Evolutionary conservation across 2,113 vertebrate species (phyloP).

Genomic region (Drymodes brunneopygia): DNA sequence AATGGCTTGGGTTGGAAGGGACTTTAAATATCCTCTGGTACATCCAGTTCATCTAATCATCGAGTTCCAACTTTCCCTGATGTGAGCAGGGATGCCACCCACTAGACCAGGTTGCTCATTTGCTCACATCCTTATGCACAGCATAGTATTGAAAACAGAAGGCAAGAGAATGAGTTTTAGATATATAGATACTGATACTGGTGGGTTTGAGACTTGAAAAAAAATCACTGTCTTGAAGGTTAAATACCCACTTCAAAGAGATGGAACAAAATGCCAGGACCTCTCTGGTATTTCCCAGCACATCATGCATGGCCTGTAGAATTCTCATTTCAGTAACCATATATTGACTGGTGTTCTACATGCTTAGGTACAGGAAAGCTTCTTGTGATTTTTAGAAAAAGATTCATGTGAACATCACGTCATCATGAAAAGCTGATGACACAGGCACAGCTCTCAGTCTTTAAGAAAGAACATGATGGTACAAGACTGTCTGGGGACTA

Average conservation of each 20-base stretch:
- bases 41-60: background rate
- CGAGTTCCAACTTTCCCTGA: background rate
- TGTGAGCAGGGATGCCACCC: background rate
- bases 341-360: background rate
- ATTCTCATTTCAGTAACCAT: background rate
- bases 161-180: background rate
- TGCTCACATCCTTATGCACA: background rate
- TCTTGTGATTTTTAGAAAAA: background rate
- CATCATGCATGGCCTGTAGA: background rate
- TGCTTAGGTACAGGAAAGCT: background rate
- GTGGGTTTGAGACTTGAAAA: background rate
- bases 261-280: background rate
- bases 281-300: background rate
- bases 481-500: background rate
- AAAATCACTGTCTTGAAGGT: background rate
- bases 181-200: background rate
- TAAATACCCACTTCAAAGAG: background rate
- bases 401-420: background rate
- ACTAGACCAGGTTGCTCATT: background rate
- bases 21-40: background rate
- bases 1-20: background rate
- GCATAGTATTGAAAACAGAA: background rate
- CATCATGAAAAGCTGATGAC: background rate
- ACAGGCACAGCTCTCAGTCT: background rate
- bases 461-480: background rate